Evolutionary conservation across 2,113 vertebrate genomes (phyloP).

Genomic region (Vidua macroura): DNA sequence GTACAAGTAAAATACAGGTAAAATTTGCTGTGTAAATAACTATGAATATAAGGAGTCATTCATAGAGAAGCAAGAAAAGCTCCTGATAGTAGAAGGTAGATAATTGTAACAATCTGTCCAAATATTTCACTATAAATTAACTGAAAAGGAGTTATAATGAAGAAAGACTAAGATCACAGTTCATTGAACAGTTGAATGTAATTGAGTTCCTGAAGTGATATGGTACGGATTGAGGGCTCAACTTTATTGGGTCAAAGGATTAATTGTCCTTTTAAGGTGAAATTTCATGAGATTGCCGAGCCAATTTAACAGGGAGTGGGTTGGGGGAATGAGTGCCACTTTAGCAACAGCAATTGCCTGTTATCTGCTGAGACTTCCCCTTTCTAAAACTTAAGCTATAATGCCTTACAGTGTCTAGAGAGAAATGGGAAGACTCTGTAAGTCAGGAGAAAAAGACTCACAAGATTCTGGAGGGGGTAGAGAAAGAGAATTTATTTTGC

Average conservation of each 20-base stretch:
- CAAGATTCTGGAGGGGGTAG: not conserved
- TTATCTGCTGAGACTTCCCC: not conserved
- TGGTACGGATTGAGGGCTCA: slow-evolving; percentile 2
- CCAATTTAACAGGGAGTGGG: not conserved
- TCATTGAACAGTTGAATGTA: not conserved
- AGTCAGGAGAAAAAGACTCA: not conserved
- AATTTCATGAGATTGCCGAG: not conserved
- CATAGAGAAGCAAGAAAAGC: not conserved
- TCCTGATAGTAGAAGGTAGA: not conserved
- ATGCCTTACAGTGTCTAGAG: not conserved
- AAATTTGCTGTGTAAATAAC: not conserved
- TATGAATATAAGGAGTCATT: not conserved
- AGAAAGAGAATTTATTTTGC: not conserved
- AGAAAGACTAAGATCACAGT: not conserved
- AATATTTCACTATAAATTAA: slow-evolving; percentile 32
- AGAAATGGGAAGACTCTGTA: not conserved
- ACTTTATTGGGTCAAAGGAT: not conserved
- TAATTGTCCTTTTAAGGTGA: slow-evolving; percentile 22
- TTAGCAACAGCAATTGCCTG: not conserved
- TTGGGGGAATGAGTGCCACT: not conserved
- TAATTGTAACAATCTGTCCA: slow-evolving; percentile 44
- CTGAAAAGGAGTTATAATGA: not conserved
- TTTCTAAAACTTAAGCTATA: not conserved
- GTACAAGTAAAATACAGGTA: not conserved
- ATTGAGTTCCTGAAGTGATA: slow-evolving; percentile 1